Percentiles rank a stretch among this genome's conserved stretches.
Conservation (phyloP, 2,113 vertebrate species). For the Laticauda laticaudata region DNA sequence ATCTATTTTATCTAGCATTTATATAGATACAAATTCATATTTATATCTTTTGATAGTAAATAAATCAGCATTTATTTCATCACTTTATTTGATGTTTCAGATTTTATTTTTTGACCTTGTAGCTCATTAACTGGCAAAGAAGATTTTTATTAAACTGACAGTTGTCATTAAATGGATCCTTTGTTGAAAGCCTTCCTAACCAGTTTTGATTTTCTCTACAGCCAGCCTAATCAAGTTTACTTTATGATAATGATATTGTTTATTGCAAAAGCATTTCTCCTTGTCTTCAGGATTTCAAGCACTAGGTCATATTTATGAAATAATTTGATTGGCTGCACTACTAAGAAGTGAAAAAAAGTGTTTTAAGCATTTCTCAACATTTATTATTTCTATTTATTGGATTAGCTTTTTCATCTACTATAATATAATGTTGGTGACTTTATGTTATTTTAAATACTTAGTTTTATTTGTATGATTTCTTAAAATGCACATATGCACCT, state of each 20-base stretch:
- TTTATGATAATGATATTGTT: slow-evolving; percentile 43
- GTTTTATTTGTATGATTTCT: neutral
- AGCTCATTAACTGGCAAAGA: slow-evolving; percentile 21
- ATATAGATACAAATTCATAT: slow-evolving; percentile 30
- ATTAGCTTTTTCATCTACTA: neutral
- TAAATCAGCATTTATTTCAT: slow-evolving; percentile 46
- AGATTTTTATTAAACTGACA: slow-evolving; percentile 34
- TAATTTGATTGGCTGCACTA: slow-evolving; percentile 21
- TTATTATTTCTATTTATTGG: neutral
- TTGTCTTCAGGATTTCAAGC: slow-evolving; percentile 16
- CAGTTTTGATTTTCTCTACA: slow-evolving; percentile 1
- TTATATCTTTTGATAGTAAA: slow-evolving; percentile 29
- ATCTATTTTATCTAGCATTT: neutral
- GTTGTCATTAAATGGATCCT: slow-evolving; percentile 23
- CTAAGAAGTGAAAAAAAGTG: neutral
- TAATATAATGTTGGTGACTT: neutral
- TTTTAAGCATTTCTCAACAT: neutral
- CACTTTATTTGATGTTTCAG: slow-evolving; percentile 35
- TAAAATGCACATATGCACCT: neutral
- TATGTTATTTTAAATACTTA: neutral
- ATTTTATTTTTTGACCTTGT: slow-evolving; percentile 46
- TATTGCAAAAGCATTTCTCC: slow-evolving; percentile 27
- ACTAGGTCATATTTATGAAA: slow-evolving; percentile 31
- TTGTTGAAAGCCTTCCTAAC: slow-evolving; percentile 42
- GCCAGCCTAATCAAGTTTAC: slow-evolving; percentile 34